Evolutionary conservation across 2,888 invertebrate genomes (phyloP).

Genomic region (Hirtodrosophila duncani): DNA sequence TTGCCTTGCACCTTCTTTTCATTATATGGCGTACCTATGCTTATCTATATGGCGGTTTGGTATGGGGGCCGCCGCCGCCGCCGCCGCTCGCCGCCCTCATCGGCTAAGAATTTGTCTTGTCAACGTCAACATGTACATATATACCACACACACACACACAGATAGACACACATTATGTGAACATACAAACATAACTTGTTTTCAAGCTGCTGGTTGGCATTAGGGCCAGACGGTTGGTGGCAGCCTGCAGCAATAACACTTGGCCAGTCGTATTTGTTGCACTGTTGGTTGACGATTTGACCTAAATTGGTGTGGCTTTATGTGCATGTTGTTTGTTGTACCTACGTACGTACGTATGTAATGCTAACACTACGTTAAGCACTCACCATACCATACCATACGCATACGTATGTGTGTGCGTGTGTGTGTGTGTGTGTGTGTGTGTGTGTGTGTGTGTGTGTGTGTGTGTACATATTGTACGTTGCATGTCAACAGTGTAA

Average conservation of each 20-base stretch:
- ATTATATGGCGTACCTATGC: constrained; percentile 1
- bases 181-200: constrained; percentile 15
- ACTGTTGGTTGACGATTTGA: constrained; percentile 39
- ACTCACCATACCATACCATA: background rate
- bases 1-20: constrained; percentile 38
- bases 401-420: background rate
- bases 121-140: too few species aligned
- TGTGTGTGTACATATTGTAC: too few species aligned
- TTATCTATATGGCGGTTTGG: background rate
- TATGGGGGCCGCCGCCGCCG: background rate
- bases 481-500: too few species aligned
- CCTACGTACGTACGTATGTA: background rate
- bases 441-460: too few species aligned
- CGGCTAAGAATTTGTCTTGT: constrained; percentile 20
- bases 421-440: background rate
- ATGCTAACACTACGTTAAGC: too few species aligned
- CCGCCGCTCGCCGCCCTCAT: background rate
- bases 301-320: constrained; percentile 39
- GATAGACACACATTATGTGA: too few species aligned
- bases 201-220: too few species aligned
- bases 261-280: too few species aligned
- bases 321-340: background rate
- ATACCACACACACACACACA: too few species aligned
- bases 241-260: too few species aligned
- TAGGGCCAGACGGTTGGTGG: too few species aligned